Percentiles rank a stretch among this genome's conserved stretches.
Conservation (phyloP, 2,797 vertebrate species). For the Lates japonicus region DNA sequence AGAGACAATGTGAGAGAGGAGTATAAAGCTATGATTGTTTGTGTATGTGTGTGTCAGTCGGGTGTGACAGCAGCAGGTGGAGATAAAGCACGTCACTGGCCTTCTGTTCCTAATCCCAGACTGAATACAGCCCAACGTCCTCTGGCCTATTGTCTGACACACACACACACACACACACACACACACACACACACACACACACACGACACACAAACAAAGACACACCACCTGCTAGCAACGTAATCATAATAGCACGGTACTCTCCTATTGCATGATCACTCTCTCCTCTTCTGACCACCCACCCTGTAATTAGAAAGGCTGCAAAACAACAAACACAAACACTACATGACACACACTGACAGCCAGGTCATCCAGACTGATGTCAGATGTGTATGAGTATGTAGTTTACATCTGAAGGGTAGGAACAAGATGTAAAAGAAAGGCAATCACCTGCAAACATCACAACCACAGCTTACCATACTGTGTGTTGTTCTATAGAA, state of each 20-base stretch:
- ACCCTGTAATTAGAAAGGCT: conserved; percentile 57
- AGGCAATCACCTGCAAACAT: not conserved
- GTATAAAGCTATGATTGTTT: not conserved
- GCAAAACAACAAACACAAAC: conserved; percentile 41
- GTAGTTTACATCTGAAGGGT: not conserved
- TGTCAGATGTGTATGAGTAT: conserved; percentile 14
- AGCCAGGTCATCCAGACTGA: conserved; percentile 20
- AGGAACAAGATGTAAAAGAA: not conserved
- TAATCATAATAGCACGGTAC: conserved; percentile 59
- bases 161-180: conserved; percentile 36
- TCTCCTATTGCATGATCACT: conserved; percentile 50
- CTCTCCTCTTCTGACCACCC: conserved; percentile 48
- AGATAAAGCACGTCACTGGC: conserved; percentile 75
- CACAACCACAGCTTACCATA: not conserved
- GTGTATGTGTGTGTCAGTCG: conserved; percentile 26
- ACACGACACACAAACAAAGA: conserved; percentile 20
- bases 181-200: conserved; percentile 18
- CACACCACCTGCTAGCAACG: conserved; percentile 53
- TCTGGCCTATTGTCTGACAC: conserved; percentile 63
- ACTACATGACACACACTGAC: conserved; percentile 24
- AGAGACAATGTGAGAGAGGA: not conserved
- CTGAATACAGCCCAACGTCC: conserved; percentile 64
- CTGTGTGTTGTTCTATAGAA: not conserved
- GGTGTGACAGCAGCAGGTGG: conserved; percentile 69
- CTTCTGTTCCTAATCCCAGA: conserved; percentile 74